Evolutionary conservation across 1,140 invertebrate genomes (phyloP), one percentile per base, ranked within the genome.

Genomic region (Apis florea): DNA sequence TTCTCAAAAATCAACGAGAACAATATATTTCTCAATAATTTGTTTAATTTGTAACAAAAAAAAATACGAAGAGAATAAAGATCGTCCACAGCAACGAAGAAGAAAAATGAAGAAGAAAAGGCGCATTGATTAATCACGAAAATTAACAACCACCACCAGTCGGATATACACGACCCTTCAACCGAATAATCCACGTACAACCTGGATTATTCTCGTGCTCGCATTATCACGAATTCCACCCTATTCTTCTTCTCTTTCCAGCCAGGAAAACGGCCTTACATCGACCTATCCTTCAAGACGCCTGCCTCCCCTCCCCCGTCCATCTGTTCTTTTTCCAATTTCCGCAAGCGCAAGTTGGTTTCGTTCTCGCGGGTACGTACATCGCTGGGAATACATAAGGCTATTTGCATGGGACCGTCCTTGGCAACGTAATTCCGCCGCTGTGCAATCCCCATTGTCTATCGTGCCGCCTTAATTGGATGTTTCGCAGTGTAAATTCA

Each of bases 401-500:
- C 72, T 83, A 75, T 79, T 87, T 85, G 69, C 73, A 69, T 72
- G 54, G 53, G 54, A 31, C 74, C 73, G 68, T 78, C 69, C 76
- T 83, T 67, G 78, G 54, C 58, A 59, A 51, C 72, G 70, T 64
- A 67, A 72, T 83, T 85, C 69, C 83, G 79, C 67, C 69, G 80
- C 74, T 69, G 59, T 77, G 73, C 83, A 63, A 69, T 70, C 69
- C 68, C 83, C 69, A 78, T 87, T 84, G 79, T 85, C 83, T 79
- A 73, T 77, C 76, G 59, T 17, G 64, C 64, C 67, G 68, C 58
- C 82, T 83, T 89, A 88, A 89, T 89, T 88, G 86, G 85, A 89
- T 77, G 79, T 85, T 85, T 84, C 76, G 82, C 70, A 79, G 72
- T 85, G 85, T 82, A 88, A 89, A 89, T 87, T 77, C 85, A 70